Base-by-base conservation (phyloP, 2,888 invertebrate genomes). In the Watsonalla cultraria region DNA sequence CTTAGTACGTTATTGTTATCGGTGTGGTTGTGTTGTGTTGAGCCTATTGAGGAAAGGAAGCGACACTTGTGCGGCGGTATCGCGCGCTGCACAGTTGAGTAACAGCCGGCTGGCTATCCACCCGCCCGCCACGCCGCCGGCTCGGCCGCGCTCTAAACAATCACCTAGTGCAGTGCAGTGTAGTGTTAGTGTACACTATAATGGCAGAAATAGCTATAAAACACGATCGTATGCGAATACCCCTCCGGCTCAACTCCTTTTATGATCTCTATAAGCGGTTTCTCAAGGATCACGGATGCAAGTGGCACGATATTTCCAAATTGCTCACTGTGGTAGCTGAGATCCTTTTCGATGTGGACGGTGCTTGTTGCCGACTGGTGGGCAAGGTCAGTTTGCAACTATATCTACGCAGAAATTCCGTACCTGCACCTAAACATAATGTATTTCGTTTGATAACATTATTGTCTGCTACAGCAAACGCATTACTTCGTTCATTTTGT, bases 241-340 rank as follows among this genome's bases (percentile, higher is more conserved):
- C 86, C 42, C 74, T 86, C 45, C 80, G 82, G 55, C 69, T 89
- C 54, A 69, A 77, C 56, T 89, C 89, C 58, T 88, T 90, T 69
- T 88, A 83, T 66, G 87, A 87, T 59, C 76, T 90, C 47, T 91
- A 90, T 75, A 89, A 84, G 68, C 79, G 84, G 66, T 84, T 90
- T 76, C 83, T 90, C 61, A 88, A 90, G 79, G 89, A 89, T 61
- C 87, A 89, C 74, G 82, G 86, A 58, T 90, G 87, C 78, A 86
- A 85, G 69, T 91, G 90, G 91, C 89, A 88, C 67, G 90, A 90
- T 74, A 74, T 91, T 60, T 74, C 88, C 51, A 90, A 90, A 80
- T 74, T 90, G 50, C 76, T 91, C 61, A 78, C 82, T 53, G 82
- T 86, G 47, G 72, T 90, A 47, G 86, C 87, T 51, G 91, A 91